Percentiles rank a stretch among this genome's conserved stretches.
phyloP scores from a whole-genome alignment of 2,888 invertebrate species.

The Oxyscelio sp. region DNA sequence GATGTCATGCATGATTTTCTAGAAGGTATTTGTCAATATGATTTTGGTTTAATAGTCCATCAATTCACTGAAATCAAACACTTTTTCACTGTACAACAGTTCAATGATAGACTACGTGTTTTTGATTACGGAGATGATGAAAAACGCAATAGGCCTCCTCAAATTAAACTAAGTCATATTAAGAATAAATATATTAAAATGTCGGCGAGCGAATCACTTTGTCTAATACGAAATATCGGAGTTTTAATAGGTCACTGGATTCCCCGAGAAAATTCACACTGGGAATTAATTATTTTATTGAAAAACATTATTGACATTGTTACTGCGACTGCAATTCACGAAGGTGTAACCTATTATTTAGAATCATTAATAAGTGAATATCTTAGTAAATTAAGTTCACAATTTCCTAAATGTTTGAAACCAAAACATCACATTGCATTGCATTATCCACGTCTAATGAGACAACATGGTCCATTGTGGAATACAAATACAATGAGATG shows the following conservation, averaged over 20 bases:
- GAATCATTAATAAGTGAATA: too few species aligned
- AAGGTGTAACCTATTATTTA: too few species aligned
- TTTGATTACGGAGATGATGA: constrained; percentile 10
- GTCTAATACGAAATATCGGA: constrained; percentile 38
- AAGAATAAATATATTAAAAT: constrained; percentile 49
- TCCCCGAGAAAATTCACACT: constrained; percentile 16
- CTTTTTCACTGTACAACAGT: constrained; percentile 1
- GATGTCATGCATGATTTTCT: too few species aligned
- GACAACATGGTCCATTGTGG: neutral
- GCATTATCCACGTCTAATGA: neutral
- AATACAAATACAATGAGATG: too few species aligned
- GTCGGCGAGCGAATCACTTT: constrained; percentile 42
- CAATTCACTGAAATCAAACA: constrained; percentile 26
- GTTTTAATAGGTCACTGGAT: constrained; percentile 34
- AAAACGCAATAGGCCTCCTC: constrained; percentile 21
- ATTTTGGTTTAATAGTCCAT: constrained; percentile 9
- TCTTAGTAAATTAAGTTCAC: too few species aligned
- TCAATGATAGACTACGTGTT: constrained; percentile 5
- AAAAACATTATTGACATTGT: constrained; percentile 37
- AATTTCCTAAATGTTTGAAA: too few species aligned
- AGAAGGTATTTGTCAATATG: too few species aligned
- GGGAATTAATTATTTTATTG: constrained; percentile 24
- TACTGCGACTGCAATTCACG: constrained; percentile 33
- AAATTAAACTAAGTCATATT: constrained; percentile 25
- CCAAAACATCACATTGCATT: constrained; percentile 65